Evolutionary conservation across 2,888 invertebrate genomes (phyloP), one percentile per base, ranked within the genome.

Genomic region (Labia minor): DNA sequence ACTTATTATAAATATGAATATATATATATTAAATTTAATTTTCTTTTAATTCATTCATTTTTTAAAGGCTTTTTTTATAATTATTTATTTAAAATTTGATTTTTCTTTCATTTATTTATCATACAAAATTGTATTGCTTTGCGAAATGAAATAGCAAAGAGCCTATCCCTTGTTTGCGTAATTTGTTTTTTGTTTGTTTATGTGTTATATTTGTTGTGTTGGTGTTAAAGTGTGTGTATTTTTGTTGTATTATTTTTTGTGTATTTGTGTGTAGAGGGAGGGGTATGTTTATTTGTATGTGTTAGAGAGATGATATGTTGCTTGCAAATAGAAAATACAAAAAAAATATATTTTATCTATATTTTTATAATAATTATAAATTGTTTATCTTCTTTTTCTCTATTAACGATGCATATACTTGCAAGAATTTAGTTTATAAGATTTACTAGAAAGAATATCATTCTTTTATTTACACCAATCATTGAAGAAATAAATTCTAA

Each of bases 261-360:
- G n/a, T n/a, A n/a, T n/a, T n/a, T n/a, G n/a, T n/a, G n/a, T 33
- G 33, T 33, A 11, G 6, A 33, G 6, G 33, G 6, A 11, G 6
- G 6, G 33, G 33, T 33, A 11, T 33, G 33, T 33, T 8, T 33
- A 11, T 33, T 33, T 49, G 49, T 49, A 8, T 16, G 49, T 49
- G 49, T 49, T 8, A 49, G 4, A 49, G 49, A 49, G 49, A 49
- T 49, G 49, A 49, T 49, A 49, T 49, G 49, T 49, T 49, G 49
- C 49, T 49, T 49, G 49, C 49, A 49, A 49, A 49, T 49, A 49
- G n/a, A 49, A 49, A 49, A 49, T 49, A 4, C 49, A 49, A 49
- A 49, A 49, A 49, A 49, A 49, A 49, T 49, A 49, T 49, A 49
- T 49, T n/a, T 49, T 49, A n/a, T 49, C 49, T 49, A 49, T 49